Conservation (phyloP, 2,797 vertebrate species). For the Dicrostonyx torquatus region DNA sequence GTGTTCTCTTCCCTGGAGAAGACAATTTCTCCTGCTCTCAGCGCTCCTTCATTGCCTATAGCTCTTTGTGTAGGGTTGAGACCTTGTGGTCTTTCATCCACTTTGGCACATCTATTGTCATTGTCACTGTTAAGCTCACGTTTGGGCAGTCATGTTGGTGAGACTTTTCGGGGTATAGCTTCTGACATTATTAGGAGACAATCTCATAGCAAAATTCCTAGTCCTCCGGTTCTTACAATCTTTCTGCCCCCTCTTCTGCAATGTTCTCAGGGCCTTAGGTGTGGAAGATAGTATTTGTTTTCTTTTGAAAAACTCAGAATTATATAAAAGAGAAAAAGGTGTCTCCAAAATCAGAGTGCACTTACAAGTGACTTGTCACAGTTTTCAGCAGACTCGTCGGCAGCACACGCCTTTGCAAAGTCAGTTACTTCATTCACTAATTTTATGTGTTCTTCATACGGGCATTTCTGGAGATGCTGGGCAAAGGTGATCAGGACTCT, state of each 20-base stretch:
- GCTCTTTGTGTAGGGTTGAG: not conserved
- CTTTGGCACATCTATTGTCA: not conserved
- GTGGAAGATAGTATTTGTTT: not conserved
- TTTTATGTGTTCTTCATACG: constrained; percentile 76
- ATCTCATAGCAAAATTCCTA: not conserved
- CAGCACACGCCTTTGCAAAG: constrained; percentile 81
- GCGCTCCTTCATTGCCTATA: not conserved
- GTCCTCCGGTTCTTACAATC: not conserved
- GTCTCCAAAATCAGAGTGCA: not conserved
- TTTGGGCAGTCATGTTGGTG: not conserved
- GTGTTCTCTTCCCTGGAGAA: not conserved
- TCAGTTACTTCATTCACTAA: constrained; percentile 78
- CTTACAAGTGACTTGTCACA: constrained; percentile 83
- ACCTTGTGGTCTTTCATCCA: not conserved
- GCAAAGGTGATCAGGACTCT: constrained; percentile 82
- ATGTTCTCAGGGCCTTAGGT: not conserved
- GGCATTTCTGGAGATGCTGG: constrained; percentile 83
- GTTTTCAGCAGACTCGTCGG: constrained; percentile 70
- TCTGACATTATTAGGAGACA: not conserved
- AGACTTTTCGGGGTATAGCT: not conserved
- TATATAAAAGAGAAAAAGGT: not conserved
- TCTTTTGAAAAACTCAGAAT: not conserved
- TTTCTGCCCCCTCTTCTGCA: not conserved
- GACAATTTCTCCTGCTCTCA: not conserved
- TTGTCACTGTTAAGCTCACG: not conserved